These are phyloP conservation scores for Podocnemis expansa DNA, from an alignment of 2,113 vertebrate genomes.

Conservation along the genomic window DNA sequence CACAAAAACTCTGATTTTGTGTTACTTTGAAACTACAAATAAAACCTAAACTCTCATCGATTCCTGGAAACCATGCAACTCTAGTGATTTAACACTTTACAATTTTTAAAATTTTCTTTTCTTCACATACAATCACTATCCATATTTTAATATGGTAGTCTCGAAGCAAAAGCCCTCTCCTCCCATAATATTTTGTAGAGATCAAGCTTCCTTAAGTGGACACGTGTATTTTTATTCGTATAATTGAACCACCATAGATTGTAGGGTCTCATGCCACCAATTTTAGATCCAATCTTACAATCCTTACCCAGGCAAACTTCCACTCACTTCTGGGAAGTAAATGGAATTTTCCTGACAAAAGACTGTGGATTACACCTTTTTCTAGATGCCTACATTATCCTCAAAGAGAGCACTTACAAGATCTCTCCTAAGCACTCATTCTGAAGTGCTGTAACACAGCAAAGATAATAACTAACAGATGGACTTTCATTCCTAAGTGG, in stretches of 20 bases:
- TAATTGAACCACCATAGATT: conserved; percentile 25
- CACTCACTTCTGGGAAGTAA: not conserved
- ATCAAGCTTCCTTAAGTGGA: not conserved
- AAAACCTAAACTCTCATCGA: conserved; percentile 22
- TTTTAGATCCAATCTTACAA: conserved; percentile 8
- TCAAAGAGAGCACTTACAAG: conserved; percentile 13
- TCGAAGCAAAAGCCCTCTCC: not conserved
- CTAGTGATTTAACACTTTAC: not conserved
- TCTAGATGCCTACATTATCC: not conserved
- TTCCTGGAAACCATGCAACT: conserved; percentile 24
- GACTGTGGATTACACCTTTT: not conserved
- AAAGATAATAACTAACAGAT: conserved; percentile 75
- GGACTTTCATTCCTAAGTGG: conserved; percentile 74
- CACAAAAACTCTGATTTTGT: conserved; percentile 51
- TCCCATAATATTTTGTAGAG: conserved; percentile 21
- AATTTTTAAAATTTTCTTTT: not conserved
- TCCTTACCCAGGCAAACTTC: not conserved
- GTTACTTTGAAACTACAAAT: conserved; percentile 50
- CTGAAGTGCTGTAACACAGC: conserved; percentile 48
- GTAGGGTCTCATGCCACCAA: not conserved
- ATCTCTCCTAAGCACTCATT: conserved; percentile 40
- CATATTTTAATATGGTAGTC: conserved; percentile 24
- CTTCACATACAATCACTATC: not conserved
- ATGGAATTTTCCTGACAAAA: not conserved
- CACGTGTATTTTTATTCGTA: conserved; percentile 19